Evolutionary conservation across 1,140 invertebrate species (phyloP).

Genomic region (Zaprionus gabonicus): DNA sequence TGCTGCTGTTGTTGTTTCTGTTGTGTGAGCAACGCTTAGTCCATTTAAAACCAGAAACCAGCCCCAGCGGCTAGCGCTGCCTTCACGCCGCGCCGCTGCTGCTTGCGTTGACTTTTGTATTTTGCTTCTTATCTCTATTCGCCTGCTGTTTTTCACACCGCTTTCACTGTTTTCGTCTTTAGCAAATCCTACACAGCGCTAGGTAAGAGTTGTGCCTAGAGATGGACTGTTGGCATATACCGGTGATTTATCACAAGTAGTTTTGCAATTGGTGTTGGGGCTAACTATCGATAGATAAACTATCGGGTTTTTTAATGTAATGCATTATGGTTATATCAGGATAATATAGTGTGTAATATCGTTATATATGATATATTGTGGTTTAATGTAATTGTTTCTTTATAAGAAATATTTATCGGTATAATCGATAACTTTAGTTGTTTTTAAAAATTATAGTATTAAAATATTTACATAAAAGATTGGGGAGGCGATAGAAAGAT

Average conservation of each 20-base stretch:
- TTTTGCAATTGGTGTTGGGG: background rate
- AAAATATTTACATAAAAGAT: too few species aligned
- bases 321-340: background rate
- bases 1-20: constrained; percentile 18
- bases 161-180: constrained; percentile 60
- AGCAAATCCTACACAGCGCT: constrained; percentile 49
- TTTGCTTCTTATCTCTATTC: constrained; percentile 61
- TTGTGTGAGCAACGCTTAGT: constrained; percentile 45
- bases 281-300: background rate
- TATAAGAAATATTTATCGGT: background rate
- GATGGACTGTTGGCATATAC: constrained; percentile 15
- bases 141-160: constrained; percentile 43
- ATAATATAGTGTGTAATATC: too few species aligned
- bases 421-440: background rate
- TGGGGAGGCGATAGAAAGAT: too few species aligned
- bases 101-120: constrained; percentile 47
- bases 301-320: background rate
- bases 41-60: constrained; percentile 52
- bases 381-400: background rate
- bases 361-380: too few species aligned
- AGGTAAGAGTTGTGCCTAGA: constrained; percentile 32
- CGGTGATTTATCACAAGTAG: constrained; percentile 22
- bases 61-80: constrained; percentile 50
- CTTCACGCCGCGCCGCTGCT: constrained; percentile 43
- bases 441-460: background rate